Evolutionary conservation across 35 echinoderm and acorn worm species (phyloP).

Genomic region (Diadema setosum): DNA sequence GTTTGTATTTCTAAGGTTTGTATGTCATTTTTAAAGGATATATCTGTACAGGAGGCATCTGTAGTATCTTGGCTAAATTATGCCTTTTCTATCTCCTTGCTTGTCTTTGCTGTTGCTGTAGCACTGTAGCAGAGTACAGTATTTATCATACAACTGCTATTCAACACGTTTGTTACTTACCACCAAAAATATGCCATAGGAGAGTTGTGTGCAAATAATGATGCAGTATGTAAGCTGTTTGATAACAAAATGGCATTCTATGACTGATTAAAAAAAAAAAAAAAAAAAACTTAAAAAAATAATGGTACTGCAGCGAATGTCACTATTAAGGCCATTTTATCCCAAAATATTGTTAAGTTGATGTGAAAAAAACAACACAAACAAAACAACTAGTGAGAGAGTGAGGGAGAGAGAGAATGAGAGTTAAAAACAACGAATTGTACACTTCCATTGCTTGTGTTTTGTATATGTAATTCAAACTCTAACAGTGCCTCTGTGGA

Average conservation of each 20-base stretch:
- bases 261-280: neutral
- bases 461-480: constrained; percentile 7
- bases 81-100: no score
- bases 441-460: constrained; percentile 15
- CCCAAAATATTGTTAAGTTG: neutral
- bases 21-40: neutral
- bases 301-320: neutral
- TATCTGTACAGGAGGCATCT: no score
- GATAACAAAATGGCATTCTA: no score
- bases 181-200: neutral
- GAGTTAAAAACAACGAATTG: neutral
- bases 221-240: neutral
- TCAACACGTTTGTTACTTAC: neutral
- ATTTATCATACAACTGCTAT: no score
- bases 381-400: no score
- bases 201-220: neutral
- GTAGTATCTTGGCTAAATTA: no score
- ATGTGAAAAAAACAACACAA: no score
- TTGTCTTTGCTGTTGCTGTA: no score
- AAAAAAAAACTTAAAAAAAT: neutral
- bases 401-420: neutral
- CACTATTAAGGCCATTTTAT: neutral
- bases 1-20: neutral
- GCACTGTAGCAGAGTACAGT: no score
- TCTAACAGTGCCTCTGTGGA: constrained; percentile 9